Base-by-base conservation (phyloP, 2,888 invertebrate species). In the Ophioninae sp. region DNA sequence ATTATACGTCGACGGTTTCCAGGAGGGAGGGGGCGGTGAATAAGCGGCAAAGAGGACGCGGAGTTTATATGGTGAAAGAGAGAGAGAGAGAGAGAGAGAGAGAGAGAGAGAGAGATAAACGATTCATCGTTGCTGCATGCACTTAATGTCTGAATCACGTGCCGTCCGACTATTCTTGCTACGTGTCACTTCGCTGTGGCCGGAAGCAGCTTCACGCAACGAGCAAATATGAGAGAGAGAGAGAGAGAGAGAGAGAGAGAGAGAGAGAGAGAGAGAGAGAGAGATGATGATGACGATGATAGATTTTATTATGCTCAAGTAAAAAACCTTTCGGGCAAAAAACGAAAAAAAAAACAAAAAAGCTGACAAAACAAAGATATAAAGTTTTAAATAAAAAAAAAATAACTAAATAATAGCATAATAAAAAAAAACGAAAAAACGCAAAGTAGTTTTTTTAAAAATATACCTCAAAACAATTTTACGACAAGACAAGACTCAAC, bases 101-200 rank as follows among this genome's bases (percentile, higher is more conserved):
- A 64, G 44, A 50, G 61, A 21, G 68, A 61, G n/a, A 64, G 30
- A 17, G 20, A 41, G 67, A 50, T 61, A 61, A 57, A 41, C 69
- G 82, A 72, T 64, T 68, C 65, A 77, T 67, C 75, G 81, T 84
- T 68, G 82, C 79, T 79, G 83, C 84, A 83, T 80, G 82, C 82
- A 81, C 83, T 82, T 85, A 85, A 86, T 86, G 83, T 82, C 81
- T 75, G 82, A 81, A 85, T 86, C 83, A 86, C 84, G 86, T 86
- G 86, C 85, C 82, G 74, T 82, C 72, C 79, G 85, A 84, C 83
- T 78, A 86, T 85, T 81, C 82, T 83, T 65, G 76, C 83, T 85
- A 83, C 85, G 86, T 85, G 86, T 86, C 86, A 85, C 85, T 86
- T 81, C 74, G 69, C 62, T 69, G 21, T 59, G 83, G 81, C 83